Evolutionary conservation across 2,888 invertebrate species (phyloP).

Genomic region (Adineta ricciae): DNA sequence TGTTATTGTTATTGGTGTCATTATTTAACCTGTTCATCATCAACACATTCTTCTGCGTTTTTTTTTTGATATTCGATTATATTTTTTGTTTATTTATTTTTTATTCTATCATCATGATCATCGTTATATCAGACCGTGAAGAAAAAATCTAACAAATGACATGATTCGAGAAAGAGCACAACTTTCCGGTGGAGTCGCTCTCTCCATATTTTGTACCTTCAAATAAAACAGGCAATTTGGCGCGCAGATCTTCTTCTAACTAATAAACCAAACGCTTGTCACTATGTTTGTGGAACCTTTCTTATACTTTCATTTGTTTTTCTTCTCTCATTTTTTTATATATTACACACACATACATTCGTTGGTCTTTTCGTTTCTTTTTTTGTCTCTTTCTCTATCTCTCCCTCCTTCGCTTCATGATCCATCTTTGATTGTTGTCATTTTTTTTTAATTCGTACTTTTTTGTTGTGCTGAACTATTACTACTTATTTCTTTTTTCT

Average conservation of each 20-base stretch:
- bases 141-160: background rate
- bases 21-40: background rate
- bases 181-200: background rate
- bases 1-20: background rate
- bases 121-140: background rate
- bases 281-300: background rate
- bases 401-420: background rate
- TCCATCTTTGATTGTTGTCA: conserved; percentile 2
- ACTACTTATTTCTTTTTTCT: background rate
- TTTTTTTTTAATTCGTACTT: conserved; percentile 9
- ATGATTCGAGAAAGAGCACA: conserved; percentile 1
- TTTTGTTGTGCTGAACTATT: conserved; percentile 13
- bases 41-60: background rate
- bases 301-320: background rate
- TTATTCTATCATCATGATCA: background rate
- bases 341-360: background rate
- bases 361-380: background rate
- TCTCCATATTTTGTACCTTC: conserved; percentile 9
- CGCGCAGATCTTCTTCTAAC: background rate
- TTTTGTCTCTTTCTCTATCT: no score
- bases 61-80: conserved; percentile 1
- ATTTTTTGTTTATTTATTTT: conserved; percentile 15
- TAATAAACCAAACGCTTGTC: background rate
- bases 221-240: conserved; percentile 9
- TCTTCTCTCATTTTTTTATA: background rate